Base-by-base conservation (phyloP, 1,140 invertebrate genomes). In the Drepana arcuata region DNA sequence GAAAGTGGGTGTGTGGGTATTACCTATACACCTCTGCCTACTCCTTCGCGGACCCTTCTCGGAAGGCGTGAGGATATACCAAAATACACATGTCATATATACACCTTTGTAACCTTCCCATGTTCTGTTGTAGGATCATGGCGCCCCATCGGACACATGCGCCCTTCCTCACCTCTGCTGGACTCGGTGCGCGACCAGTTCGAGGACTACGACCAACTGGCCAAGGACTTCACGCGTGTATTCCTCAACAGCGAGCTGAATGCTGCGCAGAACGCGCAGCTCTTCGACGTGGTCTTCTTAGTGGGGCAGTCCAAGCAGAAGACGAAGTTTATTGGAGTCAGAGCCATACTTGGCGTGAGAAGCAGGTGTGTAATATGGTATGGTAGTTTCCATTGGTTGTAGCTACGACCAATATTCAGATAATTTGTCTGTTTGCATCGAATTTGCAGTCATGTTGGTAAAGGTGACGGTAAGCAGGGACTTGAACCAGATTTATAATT, bases 121-220 rank as follows among this genome's bases (percentile, higher is more conserved):
- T 28, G 30, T 32, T 41, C 7, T 13, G n/a, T 63, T 55, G 0
- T 50, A 83, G 94, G 93, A 38, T 96, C 95, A 1, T 97, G 95
- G 95, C 87, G 95, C 54, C 95, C 95, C 1, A 97, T 97, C 42
- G 95, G 95, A 27, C 95, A 97, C 75, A 95, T 96, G 94, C 84
- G 95, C 65, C 95, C 95, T 0, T 96, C 94, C 0, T 96, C 94
- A 15, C 95, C 95, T 1, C 84, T 97, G 14, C 85, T 97, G 43
- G 95, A 97, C 70, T 95, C 94, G 1, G 95, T 97, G 6, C 85
- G 95, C 49, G 93, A 95, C 79, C 90, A 94, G 59, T 96, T 96
- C 67, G 95, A 97, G 84, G 94, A 96, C 68, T 95, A 96, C 72
- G 95, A 97, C 72, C 93, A 95, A 70, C 80, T 97, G 30, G 94